Percentiles rank a stretch among this genome's conserved stretches.
These are phyloP conservation scores for Eulemur coronatus DNA, from an alignment of 2,797 vertebrate species.

Conservation along the genomic window DNA sequence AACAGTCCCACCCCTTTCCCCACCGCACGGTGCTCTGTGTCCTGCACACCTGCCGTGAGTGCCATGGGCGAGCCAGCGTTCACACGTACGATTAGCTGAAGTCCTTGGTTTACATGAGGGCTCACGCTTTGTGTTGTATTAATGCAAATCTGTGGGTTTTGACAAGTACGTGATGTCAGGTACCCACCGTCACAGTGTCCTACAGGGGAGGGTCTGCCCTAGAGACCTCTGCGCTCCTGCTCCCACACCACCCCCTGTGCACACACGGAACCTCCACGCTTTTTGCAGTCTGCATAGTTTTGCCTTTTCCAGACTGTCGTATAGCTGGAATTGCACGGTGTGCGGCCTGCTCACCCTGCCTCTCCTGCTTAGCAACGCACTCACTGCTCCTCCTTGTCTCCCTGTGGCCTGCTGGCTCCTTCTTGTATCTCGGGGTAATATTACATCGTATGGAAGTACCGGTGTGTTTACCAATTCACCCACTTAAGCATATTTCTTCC, in stretches of 20 bases:
- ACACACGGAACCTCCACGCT: neutral
- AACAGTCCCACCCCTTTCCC: neutral
- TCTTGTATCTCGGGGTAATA: no score
- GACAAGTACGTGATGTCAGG: neutral
- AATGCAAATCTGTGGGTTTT: neutral
- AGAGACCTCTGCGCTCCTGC: rapidly evolving
- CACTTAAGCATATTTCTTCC: neutral
- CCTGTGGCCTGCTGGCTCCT: neutral
- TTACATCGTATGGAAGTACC: no score
- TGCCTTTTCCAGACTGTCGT: neutral
- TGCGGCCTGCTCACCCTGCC: neutral
- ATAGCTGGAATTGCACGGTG: rapidly evolving
- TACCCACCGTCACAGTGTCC: no score
- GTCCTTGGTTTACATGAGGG: neutral
- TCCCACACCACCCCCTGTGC: neutral
- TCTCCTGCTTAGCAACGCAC: no score
- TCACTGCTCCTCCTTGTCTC: neutral
- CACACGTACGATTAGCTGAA: neutral
- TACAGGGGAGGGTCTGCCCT: neutral
- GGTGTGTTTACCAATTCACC: neutral
- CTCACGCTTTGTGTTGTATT: neutral
- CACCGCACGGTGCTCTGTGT: rapidly evolving
- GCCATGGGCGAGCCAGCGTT: rapidly evolving
- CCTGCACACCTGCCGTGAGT: neutral
- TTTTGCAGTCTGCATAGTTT: rapidly evolving